Evolutionary conservation across 2,888 invertebrate genomes (phyloP), one percentile per base, ranked within the genome.

Genomic region (Phengaris alcon): DNA sequence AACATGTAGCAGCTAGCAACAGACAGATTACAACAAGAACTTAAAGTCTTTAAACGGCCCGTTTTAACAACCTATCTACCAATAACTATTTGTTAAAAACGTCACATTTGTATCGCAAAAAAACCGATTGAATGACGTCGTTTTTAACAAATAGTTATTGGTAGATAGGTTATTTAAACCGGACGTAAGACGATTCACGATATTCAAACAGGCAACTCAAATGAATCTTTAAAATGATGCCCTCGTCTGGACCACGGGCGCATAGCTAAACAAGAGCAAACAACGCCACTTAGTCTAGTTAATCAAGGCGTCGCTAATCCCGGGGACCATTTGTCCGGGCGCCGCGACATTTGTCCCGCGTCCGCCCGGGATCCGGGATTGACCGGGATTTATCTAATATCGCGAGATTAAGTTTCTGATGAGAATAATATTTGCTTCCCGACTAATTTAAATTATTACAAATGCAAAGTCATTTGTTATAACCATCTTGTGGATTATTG

Each of bases 311-410:
- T 82, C 80, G 84, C 87, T 88, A 89, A 89, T 89, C 88, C 87
- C 83, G 83, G 82, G 85, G 84, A 86, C 86, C 89, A 89, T 89
- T 89, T 88, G 89, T 88, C 83, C 86, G 83, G 80, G 77, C 83
- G 84, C 90, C 91, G 87, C 90, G 88, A 91, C 91, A 91, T 91
- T 89, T 89, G 88, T 90, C 88, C 87, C 84, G 84, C 82, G 88
- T 87, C 88, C 86, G 83, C 79, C 83, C 83, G 82, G 81, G 81
- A 82, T 81, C 80, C 84, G 70, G 78, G 77, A 78, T 78, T 79
- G 79, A 81, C 84, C 84, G 82, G 85, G 85, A 85, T 85, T 83
- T 84, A 83, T 82, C 83, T 83, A 80, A 84, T 82, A 81, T 84
- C 83, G 82, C 80, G 80, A 82, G 81, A 83, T 85, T 85, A 79